Conservation (phyloP, 2,797 vertebrate species). For the Sebastiscus albofasciatus region DNA sequence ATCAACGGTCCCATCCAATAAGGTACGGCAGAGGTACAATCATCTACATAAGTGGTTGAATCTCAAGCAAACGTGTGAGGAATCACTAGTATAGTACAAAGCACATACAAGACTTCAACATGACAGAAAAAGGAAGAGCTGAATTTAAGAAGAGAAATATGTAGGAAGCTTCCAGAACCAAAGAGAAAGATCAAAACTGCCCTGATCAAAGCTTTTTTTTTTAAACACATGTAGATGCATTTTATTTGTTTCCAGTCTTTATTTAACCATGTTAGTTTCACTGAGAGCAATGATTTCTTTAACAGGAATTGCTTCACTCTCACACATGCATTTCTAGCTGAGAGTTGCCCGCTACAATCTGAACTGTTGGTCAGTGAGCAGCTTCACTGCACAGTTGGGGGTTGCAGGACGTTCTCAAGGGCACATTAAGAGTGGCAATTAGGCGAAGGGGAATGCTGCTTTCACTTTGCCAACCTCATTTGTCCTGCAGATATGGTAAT, state of each 20-base stretch:
- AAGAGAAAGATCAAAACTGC: neutral
- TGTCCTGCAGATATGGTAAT: neutral
- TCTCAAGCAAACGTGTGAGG: neutral
- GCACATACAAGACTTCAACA: neutral
- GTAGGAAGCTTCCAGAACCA: neutral
- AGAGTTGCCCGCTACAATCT: neutral
- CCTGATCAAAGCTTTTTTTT: neutral
- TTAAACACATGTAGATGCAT: neutral
- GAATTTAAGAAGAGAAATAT: neutral
- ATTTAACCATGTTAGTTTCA: neutral
- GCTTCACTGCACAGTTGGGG: neutral
- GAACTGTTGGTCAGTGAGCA: neutral
- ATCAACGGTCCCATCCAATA: neutral
- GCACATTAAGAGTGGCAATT: neutral
- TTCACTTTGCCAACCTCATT: neutral
- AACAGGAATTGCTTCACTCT: neutral
- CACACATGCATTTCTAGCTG: neutral
- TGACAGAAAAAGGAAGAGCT: neutral
- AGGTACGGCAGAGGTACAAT: neutral
- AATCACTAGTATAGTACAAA: neutral
- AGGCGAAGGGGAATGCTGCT: neutral
- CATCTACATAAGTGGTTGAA: neutral
- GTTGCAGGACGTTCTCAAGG: neutral
- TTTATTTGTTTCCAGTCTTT: neutral
- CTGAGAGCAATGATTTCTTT: neutral